Base-by-base conservation (phyloP, 1,140 invertebrate species). In the Drosophila biarmipes region DNA sequence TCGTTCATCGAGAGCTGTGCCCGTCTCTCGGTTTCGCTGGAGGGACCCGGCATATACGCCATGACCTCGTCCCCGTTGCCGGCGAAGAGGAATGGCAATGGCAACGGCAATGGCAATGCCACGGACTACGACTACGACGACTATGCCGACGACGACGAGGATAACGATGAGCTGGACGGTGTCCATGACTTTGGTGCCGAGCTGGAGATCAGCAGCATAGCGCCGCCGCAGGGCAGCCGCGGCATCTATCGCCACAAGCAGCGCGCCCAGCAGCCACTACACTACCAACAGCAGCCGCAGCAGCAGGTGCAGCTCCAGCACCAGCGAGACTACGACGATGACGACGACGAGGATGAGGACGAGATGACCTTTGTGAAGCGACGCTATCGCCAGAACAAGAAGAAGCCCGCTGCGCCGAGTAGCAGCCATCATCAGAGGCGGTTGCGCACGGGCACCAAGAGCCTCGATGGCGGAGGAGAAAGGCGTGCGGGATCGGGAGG, bases 1-100 rank as follows among this genome's bases (percentile, higher is more conserved):
- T 96, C 95, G 21, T 93, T 97, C 45, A 93, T 97, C 10, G 96
- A 97, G 92, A 97, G 96, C 73, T 97, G 96, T 91, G 97, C 96
- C 10, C 93, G 97, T 37, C 94, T 97, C 17, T 97, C 96, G 19
- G 96, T 97, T 40, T 97, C 96, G 61, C 92, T 97, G 43, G 97
- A 97, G 92, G 97, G 91, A 21, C 91, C 91, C 4, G 89, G 90
- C 46, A 76, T 92, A 57, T 91, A 85, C 68, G 81, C 80, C 58
- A 59, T 92, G 74, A 91, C 91, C 46, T 92, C 91, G 14, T 91
- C 90, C 0, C 90, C 90, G 6, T 48, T 91, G 55, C 90, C 90
- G 10, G 59, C 81, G 15, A 87, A 87, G 43, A 37, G 73, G 8
- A 54, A 74, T 46, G 82, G 78, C 7, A 81, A 66, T 54, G 84